A percentile compares a stretch with the other conserved stretches of the same genome.
phyloP scores from a whole-genome alignment of 2,888 invertebrate species.

The Hedychridium roseum region DNA sequence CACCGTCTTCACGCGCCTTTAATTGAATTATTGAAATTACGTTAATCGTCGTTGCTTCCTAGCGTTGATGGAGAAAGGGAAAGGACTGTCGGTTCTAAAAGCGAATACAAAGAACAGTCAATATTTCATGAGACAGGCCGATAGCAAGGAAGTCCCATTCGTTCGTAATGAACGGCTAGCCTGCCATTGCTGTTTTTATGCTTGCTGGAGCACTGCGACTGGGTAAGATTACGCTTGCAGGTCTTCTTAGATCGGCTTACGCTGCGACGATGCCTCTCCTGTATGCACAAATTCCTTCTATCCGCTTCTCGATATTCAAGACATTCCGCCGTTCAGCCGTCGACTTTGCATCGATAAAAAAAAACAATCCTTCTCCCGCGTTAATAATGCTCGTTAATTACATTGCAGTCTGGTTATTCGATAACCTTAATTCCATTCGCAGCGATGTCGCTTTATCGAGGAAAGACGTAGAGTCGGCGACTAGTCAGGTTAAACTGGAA shows the following conservation, averaged over 20 bases:
- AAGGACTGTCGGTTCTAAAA: no score
- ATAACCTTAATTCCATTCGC: no score
- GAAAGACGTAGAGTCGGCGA: no score
- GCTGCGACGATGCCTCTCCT: conserved; percentile 9
- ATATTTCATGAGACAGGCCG: conserved; percentile 13
- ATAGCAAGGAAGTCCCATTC: conserved; percentile 10
- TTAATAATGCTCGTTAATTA: no score
- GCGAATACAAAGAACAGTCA: conserved; percentile 11
- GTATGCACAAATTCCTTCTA: conserved; percentile 14
- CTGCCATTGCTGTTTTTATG: conserved; percentile 14
- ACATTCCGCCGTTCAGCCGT: background rate
- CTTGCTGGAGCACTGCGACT: conserved; percentile 30
- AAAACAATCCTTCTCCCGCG: no score
- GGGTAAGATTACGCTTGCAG: conserved; percentile 42
- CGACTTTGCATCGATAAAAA: no score
- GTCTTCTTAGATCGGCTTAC: conserved; percentile 43
- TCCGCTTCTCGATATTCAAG: background rate
- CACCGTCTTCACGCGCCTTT: no score
- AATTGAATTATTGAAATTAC: no score
- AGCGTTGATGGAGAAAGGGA: conserved; percentile 2
- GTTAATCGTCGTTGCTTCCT: no score
- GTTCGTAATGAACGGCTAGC: conserved; percentile 8
- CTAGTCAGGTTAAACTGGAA: no score
- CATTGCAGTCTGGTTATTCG: no score
- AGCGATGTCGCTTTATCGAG: no score